Evolutionary conservation across 2,888 invertebrate genomes (phyloP).

Genomic region (Actias luna): DNA sequence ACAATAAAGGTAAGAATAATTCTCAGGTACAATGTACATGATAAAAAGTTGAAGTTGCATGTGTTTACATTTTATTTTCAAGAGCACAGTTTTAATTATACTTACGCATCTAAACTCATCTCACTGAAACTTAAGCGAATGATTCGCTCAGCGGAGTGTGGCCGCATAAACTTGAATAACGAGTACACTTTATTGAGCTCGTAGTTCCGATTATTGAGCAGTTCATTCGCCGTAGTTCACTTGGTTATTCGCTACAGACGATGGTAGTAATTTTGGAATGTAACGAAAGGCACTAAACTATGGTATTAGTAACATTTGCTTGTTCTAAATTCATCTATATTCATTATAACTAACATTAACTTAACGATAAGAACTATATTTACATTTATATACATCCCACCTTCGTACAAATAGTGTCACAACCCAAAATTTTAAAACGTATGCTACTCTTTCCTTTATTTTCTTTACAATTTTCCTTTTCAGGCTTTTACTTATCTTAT

Average conservation of each 20-base stretch:
- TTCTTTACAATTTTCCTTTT: too few species aligned
- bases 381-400: slow-evolving; percentile 1
- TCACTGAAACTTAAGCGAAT: neutral
- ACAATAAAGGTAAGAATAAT: too few species aligned
- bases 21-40: neutral
- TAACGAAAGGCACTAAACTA: neutral
- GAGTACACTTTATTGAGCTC: neutral
- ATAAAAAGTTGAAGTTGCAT: neutral
- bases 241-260: neutral
- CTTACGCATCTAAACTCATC: neutral
- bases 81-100: slow-evolving; percentile 1
- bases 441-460: too few species aligned
- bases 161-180: neutral
- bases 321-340: neutral
- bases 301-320: neutral
- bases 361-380: neutral
- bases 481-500: too few species aligned
- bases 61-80: neutral
- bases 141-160: neutral
- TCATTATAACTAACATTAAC: neutral
- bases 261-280: neutral
- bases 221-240: neutral
- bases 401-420: too few species aligned
- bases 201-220: neutral
- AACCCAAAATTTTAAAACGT: too few species aligned